Percentiles rank a stretch among this genome's conserved stretches.
These are phyloP conservation scores for Campoplex nolae DNA, from an alignment of 2,888 invertebrate genomes.

Conservation along the genomic window DNA sequence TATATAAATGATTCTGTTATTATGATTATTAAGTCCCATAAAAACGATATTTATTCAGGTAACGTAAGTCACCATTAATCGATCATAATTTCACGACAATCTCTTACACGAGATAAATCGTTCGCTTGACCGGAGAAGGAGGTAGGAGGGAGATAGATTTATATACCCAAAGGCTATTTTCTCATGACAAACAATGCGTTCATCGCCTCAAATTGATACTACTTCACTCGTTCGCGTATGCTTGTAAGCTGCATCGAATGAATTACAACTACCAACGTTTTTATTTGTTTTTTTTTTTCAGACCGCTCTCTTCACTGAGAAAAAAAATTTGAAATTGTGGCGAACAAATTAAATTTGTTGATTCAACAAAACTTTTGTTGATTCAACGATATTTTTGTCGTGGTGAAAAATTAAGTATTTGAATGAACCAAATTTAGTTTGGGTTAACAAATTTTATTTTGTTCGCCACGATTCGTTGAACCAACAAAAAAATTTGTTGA, in stretches of 20 bases:
- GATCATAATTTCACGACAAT: slow-evolving; percentile 42
- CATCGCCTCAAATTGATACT: slow-evolving; percentile 56
- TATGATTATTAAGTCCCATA: neutral
- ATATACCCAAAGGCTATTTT: slow-evolving; percentile 40
- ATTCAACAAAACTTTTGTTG: too few species aligned
- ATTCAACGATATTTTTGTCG: too few species aligned
- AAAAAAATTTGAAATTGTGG: too few species aligned
- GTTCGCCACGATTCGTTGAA: too few species aligned
- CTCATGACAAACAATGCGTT: slow-evolving; percentile 63
- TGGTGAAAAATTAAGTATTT: too few species aligned
- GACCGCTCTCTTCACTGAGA: slow-evolving; percentile 21
- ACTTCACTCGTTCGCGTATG: slow-evolving; percentile 5
- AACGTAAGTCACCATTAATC: slow-evolving; percentile 46
- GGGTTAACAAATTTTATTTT: too few species aligned
- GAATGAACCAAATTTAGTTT: too few species aligned
- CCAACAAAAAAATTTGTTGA: too few species aligned
- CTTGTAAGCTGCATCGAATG: slow-evolving; percentile 32
- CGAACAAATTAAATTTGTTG: too few species aligned
- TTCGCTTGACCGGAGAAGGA: neutral
- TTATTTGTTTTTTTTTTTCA: slow-evolving; percentile 12
- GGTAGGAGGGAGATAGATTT: neutral
- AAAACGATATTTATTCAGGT: slow-evolving; percentile 5
- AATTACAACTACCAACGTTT: slow-evolving; percentile 16
- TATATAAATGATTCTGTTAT: slow-evolving; percentile 10
- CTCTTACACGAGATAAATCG: slow-evolving; percentile 21